phyloP scores from a whole-genome alignment of 2,888 invertebrate genomes.

The Ptychoptera contaminata region DNA sequence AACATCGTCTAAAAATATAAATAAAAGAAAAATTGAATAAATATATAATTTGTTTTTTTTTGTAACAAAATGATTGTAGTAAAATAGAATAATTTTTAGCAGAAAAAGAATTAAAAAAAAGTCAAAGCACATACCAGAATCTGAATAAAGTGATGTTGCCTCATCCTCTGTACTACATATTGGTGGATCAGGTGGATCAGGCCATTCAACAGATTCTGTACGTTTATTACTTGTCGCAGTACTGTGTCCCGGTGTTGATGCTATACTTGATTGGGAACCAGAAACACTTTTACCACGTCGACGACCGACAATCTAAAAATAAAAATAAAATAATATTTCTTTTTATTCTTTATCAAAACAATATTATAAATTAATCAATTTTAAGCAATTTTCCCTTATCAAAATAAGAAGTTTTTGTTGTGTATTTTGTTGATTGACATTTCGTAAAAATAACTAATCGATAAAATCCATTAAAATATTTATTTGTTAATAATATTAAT shows the following conservation, averaged over 20 bases:
- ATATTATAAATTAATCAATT: too few species aligned
- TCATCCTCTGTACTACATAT: conserved; percentile 49
- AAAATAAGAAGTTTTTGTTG: too few species aligned
- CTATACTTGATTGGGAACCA: conserved; percentile 48
- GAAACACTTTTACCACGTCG: conserved; percentile 40
- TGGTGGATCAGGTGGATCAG: conserved; percentile 50
- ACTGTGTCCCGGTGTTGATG: conserved; percentile 42
- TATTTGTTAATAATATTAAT: too few species aligned
- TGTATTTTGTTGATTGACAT: too few species aligned
- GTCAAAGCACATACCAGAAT: conserved; percentile 28
- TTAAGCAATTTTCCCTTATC: too few species aligned
- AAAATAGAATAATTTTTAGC: too few species aligned
- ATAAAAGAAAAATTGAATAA: not conserved
- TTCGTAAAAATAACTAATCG: too few species aligned
- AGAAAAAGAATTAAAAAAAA: not conserved
- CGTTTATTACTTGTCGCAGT: conserved; percentile 6
- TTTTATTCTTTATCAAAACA: too few species aligned
- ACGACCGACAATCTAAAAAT: conserved; percentile 36
- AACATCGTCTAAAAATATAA: conserved; percentile 12
- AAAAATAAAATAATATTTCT: not conserved
- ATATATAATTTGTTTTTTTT: not conserved
- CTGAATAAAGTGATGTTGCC: conserved; percentile 52
- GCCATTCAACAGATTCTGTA: conserved; percentile 37
- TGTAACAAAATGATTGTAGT: not conserved
- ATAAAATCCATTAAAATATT: too few species aligned